Evolutionary conservation across 2,113 vertebrate genomes (phyloP).

Genomic region (Morone saxatilis): DNA sequence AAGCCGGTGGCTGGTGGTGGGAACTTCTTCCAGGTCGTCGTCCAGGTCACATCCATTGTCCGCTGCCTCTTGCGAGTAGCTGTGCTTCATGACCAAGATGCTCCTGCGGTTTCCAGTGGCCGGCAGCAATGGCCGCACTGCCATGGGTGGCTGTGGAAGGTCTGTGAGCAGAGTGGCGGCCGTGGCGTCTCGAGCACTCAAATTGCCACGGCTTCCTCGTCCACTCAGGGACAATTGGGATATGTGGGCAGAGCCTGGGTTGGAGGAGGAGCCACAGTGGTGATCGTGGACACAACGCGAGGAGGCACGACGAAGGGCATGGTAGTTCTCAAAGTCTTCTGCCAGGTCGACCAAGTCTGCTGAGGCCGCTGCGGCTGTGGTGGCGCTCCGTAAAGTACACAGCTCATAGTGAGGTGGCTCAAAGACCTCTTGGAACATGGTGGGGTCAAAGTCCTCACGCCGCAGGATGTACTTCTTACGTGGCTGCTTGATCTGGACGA

Average conservation of each 20-base stretch:
- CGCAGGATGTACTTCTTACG: slow-evolving; percentile 97
- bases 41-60: slow-evolving; percentile 93
- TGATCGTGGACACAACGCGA: slow-evolving; percentile 97
- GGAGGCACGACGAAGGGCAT: slow-evolving; percentile 94
- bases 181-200: slow-evolving; percentile 88
- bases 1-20: slow-evolving; percentile 98
- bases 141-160: slow-evolving; percentile 86
- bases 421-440: slow-evolving; percentile 98
- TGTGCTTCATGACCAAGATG: slow-evolving; percentile 99
- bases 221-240: slow-evolving; percentile 86
- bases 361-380: slow-evolving; percentile 83
- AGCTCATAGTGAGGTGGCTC: slow-evolving; percentile 98
- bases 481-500: slow-evolving; percentile 98
- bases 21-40: slow-evolving; percentile 97
- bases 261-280: slow-evolving; percentile 92
- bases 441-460: slow-evolving; percentile 97
- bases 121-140: slow-evolving; percentile 90
- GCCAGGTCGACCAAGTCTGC: slow-evolving; percentile 94
- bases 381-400: slow-evolving; percentile 92
- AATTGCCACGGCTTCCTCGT: slow-evolving; percentile 94
- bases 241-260: slow-evolving; percentile 77
- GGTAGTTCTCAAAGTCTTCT: slow-evolving; percentile 96
- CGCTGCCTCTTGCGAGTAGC: slow-evolving; percentile 94
- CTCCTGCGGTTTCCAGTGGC: slow-evolving; percentile 90
- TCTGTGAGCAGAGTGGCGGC: slow-evolving; percentile 90